These are phyloP conservation scores for Imbricaverruca yamaguchii DNA, from an alignment of 2,888 invertebrate genomes.

Conservation along the genomic window DNA sequence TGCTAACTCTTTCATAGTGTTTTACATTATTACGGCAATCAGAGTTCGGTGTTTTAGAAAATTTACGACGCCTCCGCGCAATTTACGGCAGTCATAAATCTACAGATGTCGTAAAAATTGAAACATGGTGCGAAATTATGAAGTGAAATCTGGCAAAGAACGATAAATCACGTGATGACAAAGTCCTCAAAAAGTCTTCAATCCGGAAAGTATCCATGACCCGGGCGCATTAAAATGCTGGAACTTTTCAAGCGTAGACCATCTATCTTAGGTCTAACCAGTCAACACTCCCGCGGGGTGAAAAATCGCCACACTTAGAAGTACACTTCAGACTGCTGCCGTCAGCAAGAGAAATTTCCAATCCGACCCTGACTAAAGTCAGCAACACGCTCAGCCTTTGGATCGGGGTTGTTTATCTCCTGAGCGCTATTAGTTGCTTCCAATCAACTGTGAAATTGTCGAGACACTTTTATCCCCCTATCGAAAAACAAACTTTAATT, in stretches of 20 bases:
- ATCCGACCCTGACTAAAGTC: too few relatives aligned
- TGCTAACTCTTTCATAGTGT: constrained; percentile 21
- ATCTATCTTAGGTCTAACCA: background rate
- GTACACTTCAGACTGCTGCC: background rate
- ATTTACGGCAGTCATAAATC: constrained; percentile 19
- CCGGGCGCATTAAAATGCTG: constrained; percentile 17
- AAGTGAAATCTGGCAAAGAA: constrained; percentile 14
- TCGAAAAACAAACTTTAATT: too few relatives aligned
- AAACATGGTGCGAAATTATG: constrained; percentile 22
- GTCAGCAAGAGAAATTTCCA: background rate
- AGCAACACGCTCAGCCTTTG: too few relatives aligned
- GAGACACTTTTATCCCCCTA: too few relatives aligned
- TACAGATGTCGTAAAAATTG: constrained; percentile 20
- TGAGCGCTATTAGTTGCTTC: too few relatives aligned
- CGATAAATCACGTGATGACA: constrained; percentile 19
- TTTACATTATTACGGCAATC: constrained; percentile 21
- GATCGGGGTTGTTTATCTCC: too few relatives aligned
- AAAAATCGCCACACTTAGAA: background rate
- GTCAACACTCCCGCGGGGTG: constrained; percentile 6
- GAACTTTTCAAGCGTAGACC: background rate
- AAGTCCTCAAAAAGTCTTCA: constrained; percentile 21
- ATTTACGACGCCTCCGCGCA: constrained; percentile 12
- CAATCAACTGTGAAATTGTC: too few relatives aligned
- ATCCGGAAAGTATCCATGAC: constrained; percentile 22
- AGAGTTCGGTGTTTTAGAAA: constrained; percentile 20